A percentile compares a stretch with the other conserved stretches of the same genome.
Evolutionary conservation across 2,797 vertebrate genomes (phyloP).

Genomic region (Enoplosus armatus): DNA sequence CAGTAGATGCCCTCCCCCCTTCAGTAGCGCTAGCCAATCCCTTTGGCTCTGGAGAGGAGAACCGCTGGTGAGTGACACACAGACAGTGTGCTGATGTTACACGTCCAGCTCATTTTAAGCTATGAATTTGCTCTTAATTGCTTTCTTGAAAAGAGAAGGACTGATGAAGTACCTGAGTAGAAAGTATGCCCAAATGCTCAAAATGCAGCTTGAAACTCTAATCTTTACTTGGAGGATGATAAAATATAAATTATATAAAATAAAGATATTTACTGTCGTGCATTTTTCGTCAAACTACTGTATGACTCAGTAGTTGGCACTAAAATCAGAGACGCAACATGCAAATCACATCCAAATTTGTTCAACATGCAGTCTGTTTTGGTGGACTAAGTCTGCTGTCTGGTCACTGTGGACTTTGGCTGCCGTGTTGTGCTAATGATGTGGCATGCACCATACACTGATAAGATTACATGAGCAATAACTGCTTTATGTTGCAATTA

Average conservation of each 20-base stretch:
- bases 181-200: not conserved
- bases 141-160: not conserved
- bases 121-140: not conserved
- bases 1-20: conserved; percentile 22
- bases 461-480: conserved; percentile 60
- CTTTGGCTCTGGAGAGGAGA: conserved; percentile 78
- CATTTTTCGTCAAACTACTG: not conserved
- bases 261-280: not conserved
- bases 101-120: conserved; percentile 4
- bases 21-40: conserved; percentile 71
- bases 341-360: not conserved
- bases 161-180: not conserved
- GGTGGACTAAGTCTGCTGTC: conserved; percentile 6
- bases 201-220: not conserved
- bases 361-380: not conserved
- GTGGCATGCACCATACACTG: conserved; percentile 27
- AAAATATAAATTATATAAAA: not conserved
- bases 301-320: not conserved
- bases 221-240: not conserved
- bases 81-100: not conserved
- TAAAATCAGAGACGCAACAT: not conserved
- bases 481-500: not conserved
- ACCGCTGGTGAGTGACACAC: conserved; percentile 70
- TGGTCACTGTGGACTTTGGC: conserved; percentile 68
- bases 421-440: conserved; percentile 54